Base-by-base conservation (phyloP, 2,797 vertebrate genomes). In the Tokudaia muenninki region DNA sequence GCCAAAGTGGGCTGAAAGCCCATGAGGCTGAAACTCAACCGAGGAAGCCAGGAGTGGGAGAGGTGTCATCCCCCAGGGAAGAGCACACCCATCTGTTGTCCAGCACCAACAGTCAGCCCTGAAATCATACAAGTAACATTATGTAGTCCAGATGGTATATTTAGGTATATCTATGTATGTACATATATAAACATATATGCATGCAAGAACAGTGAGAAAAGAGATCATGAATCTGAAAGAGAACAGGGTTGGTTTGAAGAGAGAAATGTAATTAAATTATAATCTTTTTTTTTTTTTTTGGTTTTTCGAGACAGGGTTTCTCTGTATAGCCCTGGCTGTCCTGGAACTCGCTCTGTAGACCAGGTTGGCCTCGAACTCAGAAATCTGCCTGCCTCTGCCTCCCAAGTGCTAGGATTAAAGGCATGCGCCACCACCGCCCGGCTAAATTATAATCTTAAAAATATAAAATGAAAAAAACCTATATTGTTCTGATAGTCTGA, bases 401-500 rank as follows among this genome's bases (percentile, higher is more conserved):
- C n/a, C n/a, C n/a, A n/a, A n/a, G n/a, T n/a, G n/a, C n/a, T n/a
- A n/a, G n/a, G n/a, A n/a, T n/a, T n/a, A n/a, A n/a, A n/a, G n/a
- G n/a, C n/a, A n/a, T n/a, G n/a, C n/a, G n/a, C n/a, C n/a, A n/a
- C n/a, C n/a, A n/a, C n/a, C n/a, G n/a, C n/a, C n/a, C n/a, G n/a
- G n/a, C n/a, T 52, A 52, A 52, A 52, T 29, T 52, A 52, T 79
- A 79, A 79, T 80, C 34, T 81, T n/a, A 37, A n/a, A 52, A 57
- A n/a, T n/a, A 19, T 37, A 81, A 22, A 44, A 44, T 44, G n/a
- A 37, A 44, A 74, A 44, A 74, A 74, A 41, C 19, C 65, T 84
- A 17, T 57, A 0, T 92, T 90, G 29, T 92, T 92, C 90, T 47
- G 52, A 94, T 81, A 97, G 19, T 91, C 24, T 59, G 50, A 72